Evolutionary conservation across 2,888 invertebrate species (phyloP).

Genomic region (Brachyptera putata): DNA sequence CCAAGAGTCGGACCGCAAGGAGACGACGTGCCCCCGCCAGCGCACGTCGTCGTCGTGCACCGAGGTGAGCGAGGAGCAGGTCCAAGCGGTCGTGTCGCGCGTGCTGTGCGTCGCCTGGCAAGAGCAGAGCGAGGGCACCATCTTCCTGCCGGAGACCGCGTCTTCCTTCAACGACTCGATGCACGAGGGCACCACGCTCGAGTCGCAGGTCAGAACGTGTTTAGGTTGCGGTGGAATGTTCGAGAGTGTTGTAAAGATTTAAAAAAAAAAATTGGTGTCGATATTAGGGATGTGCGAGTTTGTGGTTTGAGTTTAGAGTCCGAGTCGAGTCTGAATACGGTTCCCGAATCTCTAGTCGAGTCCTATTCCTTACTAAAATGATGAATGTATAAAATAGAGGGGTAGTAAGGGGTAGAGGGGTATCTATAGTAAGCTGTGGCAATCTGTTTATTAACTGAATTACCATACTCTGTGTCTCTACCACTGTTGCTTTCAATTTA

Average conservation of each 20-base stretch:
- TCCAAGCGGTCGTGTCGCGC: conserved; percentile 60
- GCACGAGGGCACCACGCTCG: conserved; percentile 26
- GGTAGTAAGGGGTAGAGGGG: too few species aligned
- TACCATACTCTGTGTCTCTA: too few species aligned
- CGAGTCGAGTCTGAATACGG: too few species aligned
- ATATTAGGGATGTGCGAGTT: neutral
- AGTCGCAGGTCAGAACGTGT: conserved; percentile 1
- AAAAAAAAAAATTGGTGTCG: neutral
- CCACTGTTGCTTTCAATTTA: too few species aligned
- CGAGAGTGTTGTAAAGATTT: too few species aligned
- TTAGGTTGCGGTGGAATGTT: too few species aligned
- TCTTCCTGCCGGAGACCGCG: conserved; percentile 50
- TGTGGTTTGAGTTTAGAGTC: too few species aligned
- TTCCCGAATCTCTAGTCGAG: too few species aligned
- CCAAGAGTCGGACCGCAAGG: conserved; percentile 44
- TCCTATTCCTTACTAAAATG: too few species aligned
- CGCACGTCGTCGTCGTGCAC: conserved; percentile 48
- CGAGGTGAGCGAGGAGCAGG: conserved; percentile 62
- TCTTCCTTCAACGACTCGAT: conserved; percentile 36
- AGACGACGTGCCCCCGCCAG: conserved; percentile 39
- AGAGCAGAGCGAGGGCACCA: conserved; percentile 44
- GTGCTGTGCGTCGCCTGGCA: conserved; percentile 70
- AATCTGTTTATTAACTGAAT: too few species aligned
- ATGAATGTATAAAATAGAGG: too few species aligned
- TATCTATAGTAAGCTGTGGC: too few species aligned